phyloP scores from a whole-genome alignment of 2,113 vertebrate genomes.

The Trachemys scripta region DNA sequence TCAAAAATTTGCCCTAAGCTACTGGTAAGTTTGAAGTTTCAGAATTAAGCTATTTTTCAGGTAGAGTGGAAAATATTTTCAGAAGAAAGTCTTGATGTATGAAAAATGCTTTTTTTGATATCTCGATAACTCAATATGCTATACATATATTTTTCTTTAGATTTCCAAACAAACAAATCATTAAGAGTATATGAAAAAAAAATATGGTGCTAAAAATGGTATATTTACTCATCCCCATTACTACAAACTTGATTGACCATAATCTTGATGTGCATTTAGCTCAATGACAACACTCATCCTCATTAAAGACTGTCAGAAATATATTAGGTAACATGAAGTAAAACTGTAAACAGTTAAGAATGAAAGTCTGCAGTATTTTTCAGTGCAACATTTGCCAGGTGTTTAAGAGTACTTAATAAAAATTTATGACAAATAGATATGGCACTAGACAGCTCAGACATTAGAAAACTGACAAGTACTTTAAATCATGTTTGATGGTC shows the following conservation, averaged over 20 bases:
- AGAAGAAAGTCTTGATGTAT: neutral
- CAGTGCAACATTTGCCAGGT: neutral
- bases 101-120: neutral
- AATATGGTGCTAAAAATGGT: neutral
- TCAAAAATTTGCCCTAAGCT: neutral
- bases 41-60: neutral
- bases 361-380: conserved; percentile 5
- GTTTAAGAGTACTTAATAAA: neutral
- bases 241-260: neutral
- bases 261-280: conserved; percentile 9
- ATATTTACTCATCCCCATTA: neutral
- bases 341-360: neutral
- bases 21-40: neutral
- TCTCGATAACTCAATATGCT: neutral
- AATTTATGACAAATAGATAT: neutral
- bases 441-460: neutral
- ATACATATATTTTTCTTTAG: neutral
- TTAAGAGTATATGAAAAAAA: neutral
- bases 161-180: neutral
- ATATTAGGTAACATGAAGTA: neutral
- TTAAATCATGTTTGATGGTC: neutral
- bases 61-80: neutral
- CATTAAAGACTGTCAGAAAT: neutral
- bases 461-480: neutral
- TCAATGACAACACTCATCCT: neutral